Conservation (phyloP, 2,113 vertebrate species). For the Nesospiza acunhae region DNA sequence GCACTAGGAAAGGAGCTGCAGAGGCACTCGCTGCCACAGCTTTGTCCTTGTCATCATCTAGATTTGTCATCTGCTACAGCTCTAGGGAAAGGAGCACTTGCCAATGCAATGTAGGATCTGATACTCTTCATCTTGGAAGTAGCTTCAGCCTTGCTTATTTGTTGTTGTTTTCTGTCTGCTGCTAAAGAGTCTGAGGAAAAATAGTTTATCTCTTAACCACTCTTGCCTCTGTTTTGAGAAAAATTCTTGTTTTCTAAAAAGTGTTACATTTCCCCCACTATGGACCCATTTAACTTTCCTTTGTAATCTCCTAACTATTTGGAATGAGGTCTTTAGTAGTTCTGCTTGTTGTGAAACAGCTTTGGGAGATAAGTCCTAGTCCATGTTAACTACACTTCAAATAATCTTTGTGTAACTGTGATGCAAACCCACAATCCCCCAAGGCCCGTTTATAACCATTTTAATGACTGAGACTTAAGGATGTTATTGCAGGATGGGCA, state of each 20-base stretch:
- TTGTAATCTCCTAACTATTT: conserved; percentile 60
- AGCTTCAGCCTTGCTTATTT: not conserved
- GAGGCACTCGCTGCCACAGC: not conserved
- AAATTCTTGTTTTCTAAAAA: conserved; percentile 63
- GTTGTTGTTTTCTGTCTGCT: conserved; percentile 5
- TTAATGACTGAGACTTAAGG: conserved; percentile 46
- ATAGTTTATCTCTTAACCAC: not conserved
- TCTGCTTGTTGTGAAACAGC: conserved; percentile 60
- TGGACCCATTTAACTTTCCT: conserved; percentile 69
- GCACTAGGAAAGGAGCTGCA: not conserved
- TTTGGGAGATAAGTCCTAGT: conserved; percentile 65
- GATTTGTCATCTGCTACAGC: not conserved
- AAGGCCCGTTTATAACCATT: conserved; percentile 46
- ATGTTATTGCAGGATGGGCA: conserved; percentile 52
- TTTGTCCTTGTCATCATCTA: not conserved
- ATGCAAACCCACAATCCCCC: conserved; percentile 58
- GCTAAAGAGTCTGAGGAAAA: conserved; percentile 42
- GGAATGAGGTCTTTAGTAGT: conserved; percentile 63
- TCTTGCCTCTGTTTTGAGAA: conserved; percentile 47
- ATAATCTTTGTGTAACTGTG: conserved; percentile 59
- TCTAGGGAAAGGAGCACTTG: not conserved
- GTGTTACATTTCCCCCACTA: conserved; percentile 52
- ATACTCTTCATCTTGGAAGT: not conserved
- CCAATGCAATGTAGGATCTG: not conserved
- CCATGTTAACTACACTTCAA: conserved; percentile 70